A percentile compares a stretch with the other conserved stretches of the same genome.
Conservation (phyloP, 2,797 vertebrate species). For the Lerista edwardsae region DNA sequence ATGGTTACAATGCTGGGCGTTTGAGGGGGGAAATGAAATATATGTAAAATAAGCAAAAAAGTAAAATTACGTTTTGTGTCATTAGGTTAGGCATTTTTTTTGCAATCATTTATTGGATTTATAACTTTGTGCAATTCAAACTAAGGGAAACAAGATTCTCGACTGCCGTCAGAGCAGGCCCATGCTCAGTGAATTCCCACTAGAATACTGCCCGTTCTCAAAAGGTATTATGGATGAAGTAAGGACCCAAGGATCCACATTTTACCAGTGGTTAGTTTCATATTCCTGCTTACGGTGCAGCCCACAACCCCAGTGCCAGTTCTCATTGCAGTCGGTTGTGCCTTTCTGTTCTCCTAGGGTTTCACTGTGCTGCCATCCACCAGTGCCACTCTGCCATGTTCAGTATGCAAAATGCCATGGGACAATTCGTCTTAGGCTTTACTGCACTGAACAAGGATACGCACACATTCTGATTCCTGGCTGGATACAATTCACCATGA, state of each 20-base stretch:
- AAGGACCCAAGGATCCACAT: not conserved
- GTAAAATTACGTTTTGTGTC: conserved; percentile 5
- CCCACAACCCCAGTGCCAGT: not conserved
- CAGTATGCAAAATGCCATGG: not conserved
- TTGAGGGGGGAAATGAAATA: not conserved
- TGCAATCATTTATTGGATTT: not conserved
- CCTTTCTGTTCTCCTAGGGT: conserved; percentile 24
- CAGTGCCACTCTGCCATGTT: not conserved
- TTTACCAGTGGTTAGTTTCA: not conserved
- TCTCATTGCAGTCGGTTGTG: conserved; percentile 13
- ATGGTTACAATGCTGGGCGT: conserved; percentile 46
- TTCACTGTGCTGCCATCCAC: not conserved
- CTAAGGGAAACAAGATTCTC: not conserved
- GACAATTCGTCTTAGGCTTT: not conserved
- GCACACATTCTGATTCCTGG: conserved; percentile 9
- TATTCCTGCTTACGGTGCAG: not conserved
- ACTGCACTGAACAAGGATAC: not conserved
- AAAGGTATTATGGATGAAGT: no score
- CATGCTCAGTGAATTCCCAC: not conserved
- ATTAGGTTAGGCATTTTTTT: not conserved
- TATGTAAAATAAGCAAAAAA: conserved; percentile 12
- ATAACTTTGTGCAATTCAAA: conserved; percentile 3
- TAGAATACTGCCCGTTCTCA: no score
- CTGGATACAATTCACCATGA: conserved; percentile 32
- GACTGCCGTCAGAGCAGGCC: not conserved